Percentiles rank a stretch among this genome's conserved stretches.
These are phyloP conservation scores for Campylomormyrus numenius DNA, from an alignment of 2,113 vertebrate species.

Conservation along the genomic window DNA sequence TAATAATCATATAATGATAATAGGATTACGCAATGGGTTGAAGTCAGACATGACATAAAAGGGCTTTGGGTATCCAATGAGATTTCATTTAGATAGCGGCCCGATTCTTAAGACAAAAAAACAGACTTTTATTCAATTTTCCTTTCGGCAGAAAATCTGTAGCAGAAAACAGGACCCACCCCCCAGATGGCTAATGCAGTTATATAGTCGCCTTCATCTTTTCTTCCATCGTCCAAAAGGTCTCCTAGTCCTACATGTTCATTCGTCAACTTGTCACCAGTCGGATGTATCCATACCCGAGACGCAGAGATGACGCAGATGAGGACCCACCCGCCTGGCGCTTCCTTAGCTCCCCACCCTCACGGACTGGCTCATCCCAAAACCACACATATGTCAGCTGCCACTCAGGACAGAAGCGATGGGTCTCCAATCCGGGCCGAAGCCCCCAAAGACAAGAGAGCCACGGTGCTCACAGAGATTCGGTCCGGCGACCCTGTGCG, in stretches of 20 bases:
- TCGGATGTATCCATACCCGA: slow-evolving; percentile 22
- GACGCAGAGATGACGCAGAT: not conserved
- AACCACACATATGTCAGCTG: not conserved
- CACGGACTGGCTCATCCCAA: not conserved
- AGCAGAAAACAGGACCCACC: slow-evolving; percentile 27
- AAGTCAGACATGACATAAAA: slow-evolving; percentile 26
- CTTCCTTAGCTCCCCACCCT: not conserved
- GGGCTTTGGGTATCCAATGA: slow-evolving; percentile 22
- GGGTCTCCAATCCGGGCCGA: not conserved
- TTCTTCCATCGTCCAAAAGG: slow-evolving; percentile 39
- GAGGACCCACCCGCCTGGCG: not conserved
- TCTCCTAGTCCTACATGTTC: slow-evolving; percentile 17
- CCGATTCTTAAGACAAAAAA: slow-evolving; percentile 26
- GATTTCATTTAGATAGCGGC: slow-evolving; percentile 42
- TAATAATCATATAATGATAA: slow-evolving; percentile 26
- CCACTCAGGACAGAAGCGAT: not conserved
- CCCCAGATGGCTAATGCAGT: slow-evolving; percentile 47
- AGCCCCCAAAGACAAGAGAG: not conserved
- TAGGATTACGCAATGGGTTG: slow-evolving; percentile 20
- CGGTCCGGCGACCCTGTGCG: not conserved
- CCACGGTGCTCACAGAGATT: not conserved
- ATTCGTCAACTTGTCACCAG: slow-evolving; percentile 29
- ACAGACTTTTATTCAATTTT: slow-evolving; percentile 40
- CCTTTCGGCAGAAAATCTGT: slow-evolving; percentile 35
- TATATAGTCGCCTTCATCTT: slow-evolving; percentile 29